Conservation (phyloP, 2,797 vertebrate species). For the Petrocephalus schoutedeni region DNA sequence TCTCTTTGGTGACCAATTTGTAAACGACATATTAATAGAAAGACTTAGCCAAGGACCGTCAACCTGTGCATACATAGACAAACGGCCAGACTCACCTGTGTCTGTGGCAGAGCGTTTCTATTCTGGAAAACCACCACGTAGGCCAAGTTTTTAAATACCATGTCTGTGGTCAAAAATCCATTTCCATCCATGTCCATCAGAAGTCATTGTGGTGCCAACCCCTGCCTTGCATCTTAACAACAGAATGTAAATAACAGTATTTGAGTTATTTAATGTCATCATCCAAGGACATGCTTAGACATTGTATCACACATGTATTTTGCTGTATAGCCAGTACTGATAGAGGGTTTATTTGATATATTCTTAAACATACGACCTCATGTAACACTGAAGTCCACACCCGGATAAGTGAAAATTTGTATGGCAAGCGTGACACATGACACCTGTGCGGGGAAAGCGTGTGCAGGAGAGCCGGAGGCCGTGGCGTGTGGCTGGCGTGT, state of each 20-base stretch:
- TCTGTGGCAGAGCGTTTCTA: too few species aligned
- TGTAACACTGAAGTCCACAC: not conserved
- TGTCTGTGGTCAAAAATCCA: too few species aligned
- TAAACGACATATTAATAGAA: too few species aligned
- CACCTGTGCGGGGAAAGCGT: not conserved
- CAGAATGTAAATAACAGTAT: not conserved
- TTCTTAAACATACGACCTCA: not conserved
- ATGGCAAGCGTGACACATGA: not conserved
- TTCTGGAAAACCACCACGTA: too few species aligned
- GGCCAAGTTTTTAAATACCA: too few species aligned
- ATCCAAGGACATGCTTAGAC: not conserved
- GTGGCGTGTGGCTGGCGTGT: not conserved
- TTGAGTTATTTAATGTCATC: not conserved
- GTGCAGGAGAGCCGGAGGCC: not conserved
- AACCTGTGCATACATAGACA: too few species aligned
- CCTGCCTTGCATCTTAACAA: not conserved
- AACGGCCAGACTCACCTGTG: too few species aligned
- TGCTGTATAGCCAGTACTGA: not conserved
- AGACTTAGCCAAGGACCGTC: too few species aligned
- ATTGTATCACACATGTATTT: not conserved
- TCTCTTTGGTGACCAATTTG: too few species aligned
- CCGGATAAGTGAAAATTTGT: not conserved
- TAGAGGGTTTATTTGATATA: not conserved
- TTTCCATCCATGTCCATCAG: not conserved
- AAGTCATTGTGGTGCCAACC: not conserved